Evolutionary conservation across 2,888 invertebrate species (phyloP), one percentile per base, ranked within the genome.

Genomic region (Campoletis raptor): DNA sequence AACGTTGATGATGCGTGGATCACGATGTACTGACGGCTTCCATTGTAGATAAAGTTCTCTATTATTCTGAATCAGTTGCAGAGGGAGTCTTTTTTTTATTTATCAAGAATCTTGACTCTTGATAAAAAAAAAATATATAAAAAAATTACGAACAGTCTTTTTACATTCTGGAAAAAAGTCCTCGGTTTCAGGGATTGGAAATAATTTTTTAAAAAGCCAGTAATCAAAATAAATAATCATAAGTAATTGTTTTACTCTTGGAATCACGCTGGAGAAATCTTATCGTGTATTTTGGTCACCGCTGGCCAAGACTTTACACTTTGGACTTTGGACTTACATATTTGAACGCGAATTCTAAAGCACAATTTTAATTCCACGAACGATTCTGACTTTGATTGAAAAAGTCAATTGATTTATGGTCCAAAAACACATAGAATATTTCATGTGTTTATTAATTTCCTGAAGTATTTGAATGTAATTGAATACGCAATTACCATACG

Each of bases 1-100:
- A 94, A 93, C 92, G 92, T 92, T 94, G 93, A 94, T 93, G 94
- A 94, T 92, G 92, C 94, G 93, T 93, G 94, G 93, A 93, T 94
- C 92, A 93, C 92, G 93, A 93, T 93, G 90, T 91, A 93, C 91
- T 90, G 92, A 91, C 91, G 92, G 90, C 90, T 92, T 83, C 90
- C 91, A 91, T 92, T 91, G 90, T 90, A 91, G 90, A 88, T 81
- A 84, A 82, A 81, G 37, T 76, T 6, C 30, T 61, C 66, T 74
- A 57, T 85, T 70, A 72, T 48, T 57, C 76, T 24, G 61, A 70
- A 74, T 73, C 48, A 24, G 78, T 40, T 42, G n/a, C n/a, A 40
- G 42, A 37, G 67, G 37, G 67, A 40, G 67, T 67, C n/a, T n/a
- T n/a, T n/a, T n/a, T n/a, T n/a, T 0, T 2, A 8, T 67, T 67